Evolutionary conservation across 1,140 invertebrate genomes (phyloP).

Genomic region (Pomacea maculata): DNA sequence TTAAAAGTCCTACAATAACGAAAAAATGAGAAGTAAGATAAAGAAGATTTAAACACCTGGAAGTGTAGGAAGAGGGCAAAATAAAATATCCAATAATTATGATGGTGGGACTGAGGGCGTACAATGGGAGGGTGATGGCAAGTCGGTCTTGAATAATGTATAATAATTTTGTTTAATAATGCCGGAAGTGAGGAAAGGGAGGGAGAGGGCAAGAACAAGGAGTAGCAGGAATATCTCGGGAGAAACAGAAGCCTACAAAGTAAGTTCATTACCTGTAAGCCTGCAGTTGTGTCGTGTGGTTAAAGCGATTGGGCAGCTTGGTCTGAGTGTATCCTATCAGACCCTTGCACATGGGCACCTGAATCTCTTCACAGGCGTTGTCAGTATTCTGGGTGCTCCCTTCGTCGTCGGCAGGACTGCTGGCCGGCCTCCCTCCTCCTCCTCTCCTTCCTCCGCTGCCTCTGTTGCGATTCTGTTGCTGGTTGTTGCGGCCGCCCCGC

Average conservation of each 20-base stretch:
- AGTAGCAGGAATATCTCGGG: too few relatives aligned
- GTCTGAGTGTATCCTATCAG: constrained; percentile 44
- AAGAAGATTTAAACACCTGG: too few relatives aligned
- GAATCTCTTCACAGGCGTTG: constrained; percentile 30
- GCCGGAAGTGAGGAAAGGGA: not conserved
- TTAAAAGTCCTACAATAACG: too few relatives aligned
- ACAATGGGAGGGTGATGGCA: too few relatives aligned
- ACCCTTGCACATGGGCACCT: constrained; percentile 48
- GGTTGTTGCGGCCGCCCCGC: not conserved
- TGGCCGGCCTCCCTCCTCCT: not conserved
- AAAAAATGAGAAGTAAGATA: too few relatives aligned
- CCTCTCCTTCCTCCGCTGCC: not conserved
- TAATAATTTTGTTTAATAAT: too few relatives aligned
- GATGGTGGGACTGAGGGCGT: too few relatives aligned
- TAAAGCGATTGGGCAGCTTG: constrained; percentile 38
- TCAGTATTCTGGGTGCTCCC: not conserved
- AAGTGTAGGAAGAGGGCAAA: too few relatives aligned
- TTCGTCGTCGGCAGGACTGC: not conserved
- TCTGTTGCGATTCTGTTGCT: not conserved
- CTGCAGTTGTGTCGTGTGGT: constrained; percentile 38
- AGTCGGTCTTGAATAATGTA: too few relatives aligned
- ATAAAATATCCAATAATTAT: too few relatives aligned
- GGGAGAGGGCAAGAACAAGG: not conserved
- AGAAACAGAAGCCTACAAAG: too few relatives aligned
- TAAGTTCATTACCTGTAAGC: constrained; percentile 29